These are phyloP conservation scores for Montipora capitata DNA, from an alignment of 92 coral and sea anemone genomes.

Conservation along the genomic window DNA sequence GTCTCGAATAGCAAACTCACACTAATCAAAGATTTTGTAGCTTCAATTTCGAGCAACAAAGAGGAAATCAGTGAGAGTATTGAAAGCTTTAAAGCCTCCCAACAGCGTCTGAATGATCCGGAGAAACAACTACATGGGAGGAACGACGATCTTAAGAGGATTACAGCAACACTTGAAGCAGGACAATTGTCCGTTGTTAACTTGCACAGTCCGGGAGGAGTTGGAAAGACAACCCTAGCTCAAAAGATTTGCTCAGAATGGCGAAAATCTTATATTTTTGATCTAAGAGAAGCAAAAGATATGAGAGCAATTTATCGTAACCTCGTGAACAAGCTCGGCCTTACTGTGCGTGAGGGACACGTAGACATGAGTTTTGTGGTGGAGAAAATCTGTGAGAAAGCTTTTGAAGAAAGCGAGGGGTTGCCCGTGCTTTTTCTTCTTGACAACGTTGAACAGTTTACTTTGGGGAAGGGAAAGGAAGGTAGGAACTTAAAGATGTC, in stretches of 20 bases:
- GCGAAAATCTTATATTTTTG: slow-evolving; percentile 21
- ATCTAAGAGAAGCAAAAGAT: slow-evolving; percentile 61
- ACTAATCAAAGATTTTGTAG: too few species aligned
- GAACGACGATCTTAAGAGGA: slow-evolving; percentile 44
- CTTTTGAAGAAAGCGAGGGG: background rate
- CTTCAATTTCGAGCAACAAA: too few species aligned
- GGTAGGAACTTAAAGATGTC: slow-evolving; percentile 2
- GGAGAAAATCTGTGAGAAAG: slow-evolving; percentile 10
- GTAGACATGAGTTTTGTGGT: background rate
- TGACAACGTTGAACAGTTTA: slow-evolving; percentile 80
- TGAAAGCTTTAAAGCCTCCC: too few species aligned
- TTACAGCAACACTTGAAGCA: slow-evolving; percentile 35
- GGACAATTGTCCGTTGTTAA: slow-evolving; percentile 42
- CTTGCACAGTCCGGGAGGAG: slow-evolving; percentile 81
- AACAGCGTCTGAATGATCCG: background rate
- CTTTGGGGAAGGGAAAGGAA: background rate
- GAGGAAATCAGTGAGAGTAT: too few species aligned
- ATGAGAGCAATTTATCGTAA: slow-evolving; percentile 29
- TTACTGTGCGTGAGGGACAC: background rate
- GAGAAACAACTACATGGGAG: slow-evolving; percentile 50
- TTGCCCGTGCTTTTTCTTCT: slow-evolving; percentile 51
- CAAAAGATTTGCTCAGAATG: slow-evolving; percentile 35
- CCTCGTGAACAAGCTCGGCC: slow-evolving; percentile 10
- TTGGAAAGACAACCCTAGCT: slow-evolving; percentile 87
- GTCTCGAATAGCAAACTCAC: too few species aligned